These are phyloP conservation scores for Aptenodytes forsteri DNA, from an alignment of 2,113 vertebrate genomes.

Conservation along the genomic window DNA sequence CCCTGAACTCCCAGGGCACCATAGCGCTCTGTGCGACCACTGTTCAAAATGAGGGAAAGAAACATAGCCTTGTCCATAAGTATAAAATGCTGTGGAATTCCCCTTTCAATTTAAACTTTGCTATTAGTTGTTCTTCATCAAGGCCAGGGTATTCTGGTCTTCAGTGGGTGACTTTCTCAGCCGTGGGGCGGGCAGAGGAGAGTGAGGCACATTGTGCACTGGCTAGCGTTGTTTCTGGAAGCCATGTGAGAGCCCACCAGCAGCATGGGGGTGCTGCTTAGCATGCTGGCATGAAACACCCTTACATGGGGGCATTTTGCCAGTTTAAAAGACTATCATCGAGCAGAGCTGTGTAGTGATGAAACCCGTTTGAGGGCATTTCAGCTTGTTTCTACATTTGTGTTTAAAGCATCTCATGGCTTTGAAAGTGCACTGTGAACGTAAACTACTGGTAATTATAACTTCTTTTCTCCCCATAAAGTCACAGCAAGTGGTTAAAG, in stretches of 20 bases:
- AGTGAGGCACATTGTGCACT: fast-evolving
- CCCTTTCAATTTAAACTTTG: not conserved
- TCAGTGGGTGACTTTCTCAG: not conserved
- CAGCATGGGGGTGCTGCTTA: not conserved
- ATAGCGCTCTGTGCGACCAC: not conserved
- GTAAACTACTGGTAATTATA: not conserved
- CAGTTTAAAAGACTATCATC: not conserved
- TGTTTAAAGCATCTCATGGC: not conserved
- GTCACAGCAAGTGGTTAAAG: not conserved
- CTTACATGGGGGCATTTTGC: fast-evolving
- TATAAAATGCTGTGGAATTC: not conserved
- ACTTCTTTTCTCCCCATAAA: not conserved
- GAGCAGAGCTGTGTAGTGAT: not conserved
- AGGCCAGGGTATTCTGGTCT: not conserved
- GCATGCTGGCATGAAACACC: not conserved
- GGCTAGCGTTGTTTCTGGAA: not conserved
- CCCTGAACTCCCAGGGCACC: not conserved
- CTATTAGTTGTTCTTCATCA: not conserved
- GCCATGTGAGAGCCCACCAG: not conserved
- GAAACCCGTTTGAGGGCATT: not conserved
- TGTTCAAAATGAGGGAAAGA: not conserved
- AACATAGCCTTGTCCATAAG: not conserved
- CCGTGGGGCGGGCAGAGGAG: not conserved
- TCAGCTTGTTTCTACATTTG: not conserved
- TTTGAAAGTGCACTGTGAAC: not conserved